Base-by-base conservation (phyloP, 2,113 vertebrate species). In the Uria lomvia region DNA sequence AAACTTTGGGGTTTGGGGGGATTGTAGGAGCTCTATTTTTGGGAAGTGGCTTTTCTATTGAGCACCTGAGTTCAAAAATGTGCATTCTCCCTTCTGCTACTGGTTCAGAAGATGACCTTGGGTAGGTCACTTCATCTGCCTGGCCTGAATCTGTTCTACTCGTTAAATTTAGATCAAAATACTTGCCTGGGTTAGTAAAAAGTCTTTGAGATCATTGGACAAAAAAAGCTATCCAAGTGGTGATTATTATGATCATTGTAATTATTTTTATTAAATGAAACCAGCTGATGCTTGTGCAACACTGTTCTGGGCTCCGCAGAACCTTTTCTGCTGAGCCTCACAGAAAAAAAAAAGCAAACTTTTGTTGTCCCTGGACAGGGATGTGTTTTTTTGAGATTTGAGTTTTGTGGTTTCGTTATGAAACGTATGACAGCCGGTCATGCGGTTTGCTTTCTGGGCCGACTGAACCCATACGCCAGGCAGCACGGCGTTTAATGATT, bases 351-450 rank as follows among this genome's bases (percentile, higher is more conserved):
- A 65, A 29, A 26, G 24, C 24, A 24, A 12, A 67, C 83, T 83
- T 96, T 59, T 95, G 85, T 91, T 93, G 87, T 92, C 80, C 85
- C 92, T 97, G 94, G 91, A 91, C 94, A 95, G 63, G 70, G 77
- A 90, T 62, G 77, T 94, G 88, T 66, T 94, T 96, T 96, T 96
- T 87, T 90, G 95, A 91, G 76, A 88, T 45, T n/a, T 38, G 87
- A 86, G 86, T 93, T 96, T 75, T 95, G 96, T 93, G 92, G 95
- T 96, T 97, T 97, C 3, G 22, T 97, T 96, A 96, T 27, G 88
- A 96, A 97, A 96, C 22, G 5, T 81, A 40, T 62, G 95, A 96
- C 86, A 95, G 83, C 27, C 1, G 38, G 82, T 94, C 96, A 96
- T 89, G 91, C 91, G 93, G 90, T 74, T 92, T 63, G 76, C 88